Conservation (phyloP, 1,140 invertebrate species). For the Calliphora vicina region DNA sequence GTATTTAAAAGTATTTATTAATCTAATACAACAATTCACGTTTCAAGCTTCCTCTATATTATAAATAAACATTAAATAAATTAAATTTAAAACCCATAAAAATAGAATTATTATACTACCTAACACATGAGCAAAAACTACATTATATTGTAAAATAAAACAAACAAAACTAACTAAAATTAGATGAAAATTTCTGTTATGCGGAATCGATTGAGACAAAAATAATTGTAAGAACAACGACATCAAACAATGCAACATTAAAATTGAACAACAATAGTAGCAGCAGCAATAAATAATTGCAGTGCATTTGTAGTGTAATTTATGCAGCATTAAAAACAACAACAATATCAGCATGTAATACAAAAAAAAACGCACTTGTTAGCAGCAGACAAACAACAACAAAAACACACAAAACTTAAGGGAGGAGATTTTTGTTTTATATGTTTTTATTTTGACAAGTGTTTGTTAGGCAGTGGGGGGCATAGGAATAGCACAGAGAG, state of each 20-base stretch:
- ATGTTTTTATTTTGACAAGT: too few relatives aligned
- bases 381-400: background rate
- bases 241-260: conserved; percentile 29
- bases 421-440: background rate
- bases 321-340: background rate
- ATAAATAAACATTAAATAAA: conserved; percentile 8
- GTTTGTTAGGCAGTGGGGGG: background rate
- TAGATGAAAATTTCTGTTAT: conserved; percentile 32
- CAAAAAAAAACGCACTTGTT: conserved; percentile 5
- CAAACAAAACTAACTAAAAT: conserved; percentile 3
- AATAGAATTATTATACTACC: background rate
- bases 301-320: background rate
- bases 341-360: background rate
- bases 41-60: background rate
- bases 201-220: conserved; percentile 31
- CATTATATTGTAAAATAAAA: too few relatives aligned
- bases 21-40: too few relatives aligned
- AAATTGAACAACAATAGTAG: background rate
- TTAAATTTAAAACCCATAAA: conserved; percentile 12
- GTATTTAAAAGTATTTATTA: too few relatives aligned
- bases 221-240: conserved; percentile 36
- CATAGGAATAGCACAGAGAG: background rate
- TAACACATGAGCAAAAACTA: too few relatives aligned
- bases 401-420: background rate
- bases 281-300: background rate